Percentiles rank a stretch among this genome's conserved stretches.
Evolutionary conservation across 2,113 vertebrate species (phyloP).

Genomic region (Scytalopus superciliaris): DNA sequence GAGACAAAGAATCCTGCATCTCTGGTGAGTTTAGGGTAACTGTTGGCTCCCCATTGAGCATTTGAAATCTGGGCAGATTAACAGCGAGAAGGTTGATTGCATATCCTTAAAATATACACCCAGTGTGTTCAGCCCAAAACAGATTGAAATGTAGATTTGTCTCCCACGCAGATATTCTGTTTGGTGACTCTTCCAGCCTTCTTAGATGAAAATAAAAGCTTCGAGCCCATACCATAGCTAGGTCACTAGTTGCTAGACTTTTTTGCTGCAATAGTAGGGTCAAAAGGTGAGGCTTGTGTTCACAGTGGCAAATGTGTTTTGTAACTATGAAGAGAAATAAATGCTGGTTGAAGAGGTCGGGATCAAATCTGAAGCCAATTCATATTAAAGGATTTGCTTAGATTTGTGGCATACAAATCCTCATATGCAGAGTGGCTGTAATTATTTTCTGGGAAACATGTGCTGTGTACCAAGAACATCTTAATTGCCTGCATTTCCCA

Average conservation of each 20-base stretch:
- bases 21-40: constrained; percentile 71
- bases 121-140: neutral
- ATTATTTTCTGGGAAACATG: neutral
- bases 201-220: neutral
- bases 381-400: constrained; percentile 44
- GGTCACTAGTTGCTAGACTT: too few relatives aligned
- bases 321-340: neutral
- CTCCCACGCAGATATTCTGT: neutral
- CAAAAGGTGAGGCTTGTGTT: neutral
- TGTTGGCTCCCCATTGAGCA: neutral
- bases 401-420: constrained; percentile 33
- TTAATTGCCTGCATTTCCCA: neutral
- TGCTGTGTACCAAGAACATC: neutral
- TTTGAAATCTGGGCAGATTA: neutral
- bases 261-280: neutral
- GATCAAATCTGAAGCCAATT: constrained; percentile 22
- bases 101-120: neutral
- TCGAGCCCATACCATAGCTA: neutral
- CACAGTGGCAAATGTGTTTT: neutral
- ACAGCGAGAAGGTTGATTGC: neutral
- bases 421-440: neutral
- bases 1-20: constrained; percentile 82
- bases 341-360: neutral
- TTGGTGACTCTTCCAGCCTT: neutral
- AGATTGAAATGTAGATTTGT: neutral